Evolutionary conservation across 2,113 vertebrate genomes (phyloP).

Genomic region (Pseudonaja textilis): DNA sequence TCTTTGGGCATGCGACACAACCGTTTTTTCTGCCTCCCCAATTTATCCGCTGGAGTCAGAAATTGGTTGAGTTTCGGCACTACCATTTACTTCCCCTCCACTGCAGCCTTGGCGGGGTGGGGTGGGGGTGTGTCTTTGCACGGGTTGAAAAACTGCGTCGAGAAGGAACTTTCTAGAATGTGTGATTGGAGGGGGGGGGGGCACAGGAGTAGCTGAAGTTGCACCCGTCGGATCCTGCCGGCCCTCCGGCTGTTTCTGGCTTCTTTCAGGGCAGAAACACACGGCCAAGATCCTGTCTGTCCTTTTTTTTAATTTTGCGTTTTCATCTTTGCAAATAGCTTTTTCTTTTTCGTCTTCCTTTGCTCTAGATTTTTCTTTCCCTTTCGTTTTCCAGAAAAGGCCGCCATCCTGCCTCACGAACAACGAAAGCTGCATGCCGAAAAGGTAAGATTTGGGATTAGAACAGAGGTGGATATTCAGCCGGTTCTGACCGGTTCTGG

Average conservation of each 20-base stretch:
- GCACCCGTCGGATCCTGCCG: not conserved
- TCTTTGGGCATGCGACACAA: not conserved
- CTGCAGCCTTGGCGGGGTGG: not conserved
- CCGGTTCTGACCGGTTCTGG: too few species aligned
- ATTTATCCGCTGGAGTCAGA: not conserved
- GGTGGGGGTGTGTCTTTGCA: too few species aligned
- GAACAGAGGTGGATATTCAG: too few species aligned
- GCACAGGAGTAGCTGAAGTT: not conserved
- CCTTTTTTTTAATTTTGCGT: too few species aligned
- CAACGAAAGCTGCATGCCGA: conserved; percentile 96
- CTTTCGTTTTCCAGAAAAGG: conserved; percentile 80
- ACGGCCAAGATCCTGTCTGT: not conserved
- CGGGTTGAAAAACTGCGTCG: not conserved
- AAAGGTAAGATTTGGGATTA: conserved; percentile 76
- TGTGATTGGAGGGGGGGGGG: not conserved
- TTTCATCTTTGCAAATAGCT: not conserved
- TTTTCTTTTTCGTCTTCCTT: not conserved
- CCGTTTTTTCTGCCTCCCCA: not conserved
- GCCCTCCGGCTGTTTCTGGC: not conserved
- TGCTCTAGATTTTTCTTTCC: conserved; percentile 23
- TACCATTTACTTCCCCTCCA: too few species aligned
- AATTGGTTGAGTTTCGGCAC: not conserved
- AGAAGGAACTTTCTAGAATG: not conserved
- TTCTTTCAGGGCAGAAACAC: not conserved
- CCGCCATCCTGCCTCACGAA: conserved; percentile 90